A percentile compares a stretch with the other conserved stretches of the same genome.
These are phyloP conservation scores for Volucella bombylans DNA, from an alignment of 2,888 invertebrate species.

Conservation along the genomic window DNA sequence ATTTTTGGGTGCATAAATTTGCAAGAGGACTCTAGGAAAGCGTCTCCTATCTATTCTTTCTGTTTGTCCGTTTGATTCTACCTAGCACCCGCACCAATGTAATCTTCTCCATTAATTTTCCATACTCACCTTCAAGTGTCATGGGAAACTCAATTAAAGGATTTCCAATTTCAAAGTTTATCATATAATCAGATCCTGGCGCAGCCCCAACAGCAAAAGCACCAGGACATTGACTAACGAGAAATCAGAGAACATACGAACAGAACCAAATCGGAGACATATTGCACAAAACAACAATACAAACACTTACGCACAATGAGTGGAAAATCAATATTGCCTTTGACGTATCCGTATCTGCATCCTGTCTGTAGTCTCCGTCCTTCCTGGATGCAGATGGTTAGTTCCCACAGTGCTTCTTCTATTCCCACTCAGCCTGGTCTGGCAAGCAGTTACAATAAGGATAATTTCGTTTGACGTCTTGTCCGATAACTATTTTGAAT, in stretches of 20 bases:
- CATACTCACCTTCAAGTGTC: conserved; percentile 38
- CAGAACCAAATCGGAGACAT: conserved; percentile 31
- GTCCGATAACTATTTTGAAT: conserved; percentile 57
- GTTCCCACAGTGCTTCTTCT: background rate
- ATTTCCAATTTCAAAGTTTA: conserved; percentile 62
- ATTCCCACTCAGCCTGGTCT: background rate
- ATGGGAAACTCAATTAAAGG: conserved; percentile 66
- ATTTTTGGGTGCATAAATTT: no score
- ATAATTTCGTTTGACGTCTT: conserved; percentile 60
- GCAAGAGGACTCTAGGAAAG: no score
- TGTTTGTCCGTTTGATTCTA: no score
- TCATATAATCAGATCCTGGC: conserved; percentile 44
- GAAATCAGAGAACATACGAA: background rate
- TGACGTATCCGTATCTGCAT: conserved; percentile 25
- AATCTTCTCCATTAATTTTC: background rate
- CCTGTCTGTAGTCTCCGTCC: background rate
- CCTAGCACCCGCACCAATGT: no score
- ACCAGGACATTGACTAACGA: background rate
- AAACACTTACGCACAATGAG: conserved; percentile 2
- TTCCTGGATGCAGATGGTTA: conserved; percentile 10
- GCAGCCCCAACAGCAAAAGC: background rate
- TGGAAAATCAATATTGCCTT: conserved; percentile 62
- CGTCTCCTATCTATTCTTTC: no score
- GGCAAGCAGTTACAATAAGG: conserved; percentile 39
- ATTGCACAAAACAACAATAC: conserved; percentile 20